Evolutionary conservation across 2,888 invertebrate genomes (phyloP).

Genomic region (Acrobasis consociella): DNA sequence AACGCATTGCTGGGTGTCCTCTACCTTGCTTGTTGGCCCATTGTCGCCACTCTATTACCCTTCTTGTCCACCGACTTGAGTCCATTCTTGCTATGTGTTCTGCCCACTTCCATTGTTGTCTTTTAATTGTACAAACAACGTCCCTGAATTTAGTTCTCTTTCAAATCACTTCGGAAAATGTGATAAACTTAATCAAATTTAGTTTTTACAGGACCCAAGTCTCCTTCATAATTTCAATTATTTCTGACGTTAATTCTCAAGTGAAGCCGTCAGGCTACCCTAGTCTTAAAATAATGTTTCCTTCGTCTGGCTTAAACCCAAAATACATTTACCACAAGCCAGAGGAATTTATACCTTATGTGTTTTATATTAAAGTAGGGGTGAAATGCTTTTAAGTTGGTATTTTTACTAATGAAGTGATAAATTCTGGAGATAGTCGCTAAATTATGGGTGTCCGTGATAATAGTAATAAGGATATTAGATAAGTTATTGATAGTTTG

Average conservation of each 20-base stretch:
- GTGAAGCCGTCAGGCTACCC: conserved; percentile 7
- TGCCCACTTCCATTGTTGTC: too few relatives aligned
- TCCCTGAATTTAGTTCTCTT: too few relatives aligned
- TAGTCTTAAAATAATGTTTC: conserved; percentile 20
- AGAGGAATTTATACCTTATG: not conserved
- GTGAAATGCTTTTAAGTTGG: not conserved
- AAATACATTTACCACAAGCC: not conserved
- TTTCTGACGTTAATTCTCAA: conserved; percentile 17
- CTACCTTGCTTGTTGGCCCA: too few relatives aligned
- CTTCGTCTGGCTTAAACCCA: conserved; percentile 9
- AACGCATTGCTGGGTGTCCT: too few relatives aligned
- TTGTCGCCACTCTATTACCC: too few relatives aligned
- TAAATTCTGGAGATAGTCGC: conserved; percentile 28
- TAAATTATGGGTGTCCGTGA: conserved; percentile 23
- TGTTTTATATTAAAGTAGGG: not conserved
- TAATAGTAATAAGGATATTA: not conserved
- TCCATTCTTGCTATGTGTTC: too few relatives aligned
- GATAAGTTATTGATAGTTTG: not conserved
- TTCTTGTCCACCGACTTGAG: too few relatives aligned
- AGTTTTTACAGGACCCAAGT: not conserved
- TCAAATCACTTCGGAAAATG: too few relatives aligned
- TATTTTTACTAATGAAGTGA: conserved; percentile 28
- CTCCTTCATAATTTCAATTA: conserved; percentile 19
- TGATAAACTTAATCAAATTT: not conserved
- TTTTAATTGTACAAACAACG: too few relatives aligned